Base-by-base conservation (phyloP, 2,113 vertebrate genomes). In the Otolemur garnettii region DNA sequence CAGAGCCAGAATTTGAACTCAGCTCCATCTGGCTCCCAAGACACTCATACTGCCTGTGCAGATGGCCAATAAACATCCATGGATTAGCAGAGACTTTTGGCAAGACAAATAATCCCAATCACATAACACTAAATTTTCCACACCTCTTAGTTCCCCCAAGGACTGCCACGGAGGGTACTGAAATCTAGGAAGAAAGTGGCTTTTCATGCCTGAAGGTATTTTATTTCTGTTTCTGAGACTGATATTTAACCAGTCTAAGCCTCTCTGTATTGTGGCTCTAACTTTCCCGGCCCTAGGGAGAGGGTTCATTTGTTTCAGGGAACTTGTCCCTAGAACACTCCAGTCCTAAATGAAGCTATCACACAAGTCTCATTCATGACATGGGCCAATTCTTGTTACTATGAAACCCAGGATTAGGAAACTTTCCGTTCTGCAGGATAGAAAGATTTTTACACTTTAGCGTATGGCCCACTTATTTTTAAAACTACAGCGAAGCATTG, bases 291-390 rank as follows among this genome's bases (percentile, higher is more conserved):
- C 87, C 30, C 60, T 19, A 6, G 64, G 72, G 42, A 80, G 89
- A 75, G 68, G 5, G 21, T 11, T 87, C 62, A 2, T 81, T 80
- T 95, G 94, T 93, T 87, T 75, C 42, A 33, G 60, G 35, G 72
- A 77, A 60, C 24, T 83, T 74, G 57, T 78, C 85, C 62, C 72
- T 21, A 77, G 66, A 81, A 80, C 55, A n/a, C 83, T 62, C 79
- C 26, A 1, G 62, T 17, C 59, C 66, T 35, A 11, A 24, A 4
- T 35, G 35, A 89, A 45, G 57, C 62, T 57, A 13, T 59, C 53
- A 66, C 87, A 92, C 53, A 77, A 80, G 90, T 35, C 33, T 83
- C 96, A 64, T 92, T 95, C 87, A 79, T 7, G 64, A n/a, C 90
- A 74, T 17, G 38, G 35, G 88, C 55, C 57, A 18, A 80, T 53